Conservation (phyloP, 2,113 vertebrate genomes). For the Phalacrocorax pelagicus region DNA sequence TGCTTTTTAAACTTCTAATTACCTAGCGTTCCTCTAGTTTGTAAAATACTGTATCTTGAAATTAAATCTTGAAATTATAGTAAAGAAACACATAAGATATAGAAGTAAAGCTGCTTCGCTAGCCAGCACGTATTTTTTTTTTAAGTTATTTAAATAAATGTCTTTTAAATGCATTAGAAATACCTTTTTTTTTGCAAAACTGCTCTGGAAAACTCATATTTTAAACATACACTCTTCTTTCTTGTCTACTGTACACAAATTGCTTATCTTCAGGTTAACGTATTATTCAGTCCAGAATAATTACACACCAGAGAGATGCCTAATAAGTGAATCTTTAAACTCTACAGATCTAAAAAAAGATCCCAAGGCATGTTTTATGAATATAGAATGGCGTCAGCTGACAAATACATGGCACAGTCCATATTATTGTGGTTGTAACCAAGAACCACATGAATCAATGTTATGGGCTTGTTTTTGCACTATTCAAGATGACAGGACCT, state of each 20-base stretch:
- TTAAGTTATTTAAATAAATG: neutral
- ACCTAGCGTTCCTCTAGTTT: neutral
- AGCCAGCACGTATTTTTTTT: neutral
- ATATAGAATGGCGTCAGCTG: neutral
- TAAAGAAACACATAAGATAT: neutral
- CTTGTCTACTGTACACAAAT: neutral
- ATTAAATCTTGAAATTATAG: neutral
- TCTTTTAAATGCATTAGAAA: neutral
- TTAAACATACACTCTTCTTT: neutral
- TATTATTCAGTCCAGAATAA: neutral
- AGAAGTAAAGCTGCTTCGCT: neutral
- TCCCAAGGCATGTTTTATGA: neutral
- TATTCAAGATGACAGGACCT: neutral
- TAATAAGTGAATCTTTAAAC: neutral
- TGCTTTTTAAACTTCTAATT: neutral
- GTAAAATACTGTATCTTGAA: neutral
- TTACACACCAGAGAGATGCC: conserved; percentile 18
- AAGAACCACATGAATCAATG: neutral
- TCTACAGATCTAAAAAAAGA: neutral
- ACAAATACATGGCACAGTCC: neutral
- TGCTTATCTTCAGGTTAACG: neutral
- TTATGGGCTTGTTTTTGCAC: neutral
- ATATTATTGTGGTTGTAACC: neutral
- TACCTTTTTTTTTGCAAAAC: neutral
- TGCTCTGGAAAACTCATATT: neutral